These are phyloP conservation scores for Hydrotaea diabolus DNA, from an alignment of 2,888 invertebrate genomes.

Conservation along the genomic window DNA sequence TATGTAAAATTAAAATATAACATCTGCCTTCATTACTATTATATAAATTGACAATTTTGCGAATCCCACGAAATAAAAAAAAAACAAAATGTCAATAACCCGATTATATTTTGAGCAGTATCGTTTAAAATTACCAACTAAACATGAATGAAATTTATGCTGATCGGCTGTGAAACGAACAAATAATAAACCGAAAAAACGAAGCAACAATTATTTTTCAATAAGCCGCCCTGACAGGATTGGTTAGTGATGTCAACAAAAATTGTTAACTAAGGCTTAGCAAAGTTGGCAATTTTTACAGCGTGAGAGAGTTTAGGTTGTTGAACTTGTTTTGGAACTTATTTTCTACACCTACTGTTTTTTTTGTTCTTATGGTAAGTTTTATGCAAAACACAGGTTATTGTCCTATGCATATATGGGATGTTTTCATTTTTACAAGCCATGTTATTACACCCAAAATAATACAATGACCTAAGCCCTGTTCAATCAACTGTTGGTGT, in stretches of 20 bases:
- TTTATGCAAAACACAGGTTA: conserved; percentile 40
- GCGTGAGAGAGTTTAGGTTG: conserved; percentile 65
- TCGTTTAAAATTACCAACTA: conserved; percentile 19
- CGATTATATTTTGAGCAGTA: background rate
- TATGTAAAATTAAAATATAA: background rate
- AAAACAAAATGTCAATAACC: conserved; percentile 3
- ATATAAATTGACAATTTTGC: background rate
- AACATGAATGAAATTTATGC: conserved; percentile 60
- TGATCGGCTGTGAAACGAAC: background rate
- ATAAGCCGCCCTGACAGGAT: conserved; percentile 1
- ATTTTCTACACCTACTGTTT: conserved; percentile 6
- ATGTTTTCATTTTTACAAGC: conserved; percentile 1
- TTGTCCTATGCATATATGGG: conserved; percentile 21
- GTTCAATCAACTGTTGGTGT: background rate
- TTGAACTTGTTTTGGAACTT: conserved; percentile 44
- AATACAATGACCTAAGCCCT: conserved; percentile 24
- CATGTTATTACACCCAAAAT: background rate
- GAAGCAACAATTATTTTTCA: conserved; percentile 10
- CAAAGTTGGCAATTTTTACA: conserved; percentile 39
- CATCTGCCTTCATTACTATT: background rate
- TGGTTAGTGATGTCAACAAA: conserved; percentile 47
- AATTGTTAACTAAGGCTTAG: conserved; percentile 50
- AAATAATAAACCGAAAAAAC: background rate
- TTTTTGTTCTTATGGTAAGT: background rate
- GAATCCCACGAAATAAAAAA: background rate